Percentiles rank a stretch among this genome's conserved stretches.
These are phyloP conservation scores for Dynastes grantii DNA, from an alignment of 2,888 invertebrate genomes.

Conservation along the genomic window DNA sequence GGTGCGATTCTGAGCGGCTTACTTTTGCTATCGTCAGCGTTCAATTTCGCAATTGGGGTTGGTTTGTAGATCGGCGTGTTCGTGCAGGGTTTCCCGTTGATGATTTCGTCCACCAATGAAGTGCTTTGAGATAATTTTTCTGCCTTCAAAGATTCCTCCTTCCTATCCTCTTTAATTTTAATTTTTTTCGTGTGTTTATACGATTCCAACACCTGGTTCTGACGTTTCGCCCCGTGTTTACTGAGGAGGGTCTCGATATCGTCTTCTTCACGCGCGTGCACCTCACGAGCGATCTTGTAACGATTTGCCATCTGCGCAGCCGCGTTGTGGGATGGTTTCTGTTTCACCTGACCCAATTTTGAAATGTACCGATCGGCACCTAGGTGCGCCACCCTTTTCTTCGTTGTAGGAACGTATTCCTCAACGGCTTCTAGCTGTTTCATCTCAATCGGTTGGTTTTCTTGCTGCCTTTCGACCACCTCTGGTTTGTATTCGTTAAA, in stretches of 20 bases:
- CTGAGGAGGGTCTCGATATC: conserved; percentile 68
- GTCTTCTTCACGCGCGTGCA: conserved; percentile 66
- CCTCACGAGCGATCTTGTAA: conserved; percentile 68
- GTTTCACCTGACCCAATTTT: conserved; percentile 70
- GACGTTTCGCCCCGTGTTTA: conserved; percentile 50
- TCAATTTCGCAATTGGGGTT: conserved; percentile 31
- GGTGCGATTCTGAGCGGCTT: conserved; percentile 77
- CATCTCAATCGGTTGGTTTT: conserved; percentile 40
- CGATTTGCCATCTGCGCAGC: conserved; percentile 72
- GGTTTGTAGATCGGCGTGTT: conserved; percentile 8
- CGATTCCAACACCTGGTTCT: conserved; percentile 16
- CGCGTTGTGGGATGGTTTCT: conserved; percentile 73
- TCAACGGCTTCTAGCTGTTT: conserved; percentile 60
- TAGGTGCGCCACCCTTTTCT: conserved; percentile 84
- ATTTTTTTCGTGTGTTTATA: conserved; percentile 8
- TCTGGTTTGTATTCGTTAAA: conserved; percentile 83
- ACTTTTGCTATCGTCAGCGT: not conserved
- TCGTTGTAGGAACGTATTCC: conserved; percentile 66
- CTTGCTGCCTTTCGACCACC: conserved; percentile 27
- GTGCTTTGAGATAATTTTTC: conserved; percentile 36
- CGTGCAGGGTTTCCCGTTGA: conserved; percentile 51
- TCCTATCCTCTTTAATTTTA: conserved; percentile 40
- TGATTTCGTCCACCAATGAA: conserved; percentile 56
- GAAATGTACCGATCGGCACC: conserved; percentile 72
- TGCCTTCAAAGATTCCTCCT: not conserved